Evolutionary conservation across 2,797 vertebrate genomes (phyloP).

Genomic region (Spondyliosoma cantharus): DNA sequence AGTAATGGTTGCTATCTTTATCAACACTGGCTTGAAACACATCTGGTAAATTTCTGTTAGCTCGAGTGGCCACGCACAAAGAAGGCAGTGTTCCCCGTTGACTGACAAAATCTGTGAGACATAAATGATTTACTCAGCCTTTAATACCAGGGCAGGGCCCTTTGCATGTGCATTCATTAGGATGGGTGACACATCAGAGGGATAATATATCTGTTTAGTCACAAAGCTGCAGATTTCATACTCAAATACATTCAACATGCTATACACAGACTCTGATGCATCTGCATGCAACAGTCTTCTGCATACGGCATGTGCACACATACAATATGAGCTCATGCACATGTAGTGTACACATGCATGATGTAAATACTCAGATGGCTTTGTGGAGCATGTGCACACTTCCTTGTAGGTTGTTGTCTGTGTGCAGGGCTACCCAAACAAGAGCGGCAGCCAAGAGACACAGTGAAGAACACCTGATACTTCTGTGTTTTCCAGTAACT

Average conservation of each 20-base stretch:
- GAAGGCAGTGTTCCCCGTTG: conserved; percentile 71
- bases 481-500: conserved; percentile 65
- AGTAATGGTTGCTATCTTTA: conserved; percentile 78
- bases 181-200: conserved; percentile 39
- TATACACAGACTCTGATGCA: background rate
- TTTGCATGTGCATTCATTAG: conserved; percentile 26
- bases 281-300: background rate
- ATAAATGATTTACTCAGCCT: conserved; percentile 77
- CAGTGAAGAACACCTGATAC: conserved; percentile 61
- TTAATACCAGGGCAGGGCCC: conserved; percentile 67
- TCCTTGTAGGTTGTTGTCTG: conserved; percentile 33
- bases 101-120: conserved; percentile 73
- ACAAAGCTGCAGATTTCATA: background rate
- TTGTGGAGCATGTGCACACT: conserved; percentile 20
- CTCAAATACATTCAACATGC: background rate
- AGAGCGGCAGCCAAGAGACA: conserved; percentile 65
- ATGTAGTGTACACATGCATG: background rate
- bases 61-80: conserved; percentile 72
- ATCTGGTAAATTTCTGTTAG: conserved; percentile 76
- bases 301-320: background rate
- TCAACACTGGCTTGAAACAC: conserved; percentile 75
- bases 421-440: conserved; percentile 74
- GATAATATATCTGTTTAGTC: conserved; percentile 26
- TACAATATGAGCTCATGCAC: background rate
- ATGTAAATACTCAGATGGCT: background rate